Evolutionary conservation across 2,797 vertebrate species (phyloP).

Genomic region (Onychomys arenicola): DNA sequence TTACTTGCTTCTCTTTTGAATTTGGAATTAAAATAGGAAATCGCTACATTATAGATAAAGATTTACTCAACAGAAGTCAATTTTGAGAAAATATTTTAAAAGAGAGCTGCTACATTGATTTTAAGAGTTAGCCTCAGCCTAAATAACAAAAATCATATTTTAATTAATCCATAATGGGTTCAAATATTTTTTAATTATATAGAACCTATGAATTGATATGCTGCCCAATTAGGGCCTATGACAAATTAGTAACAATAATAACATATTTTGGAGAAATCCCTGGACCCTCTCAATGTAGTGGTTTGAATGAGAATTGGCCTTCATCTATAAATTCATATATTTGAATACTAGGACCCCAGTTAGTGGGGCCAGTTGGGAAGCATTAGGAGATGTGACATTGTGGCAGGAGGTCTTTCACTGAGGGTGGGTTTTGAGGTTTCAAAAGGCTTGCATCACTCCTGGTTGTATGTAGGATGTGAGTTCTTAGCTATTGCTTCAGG

Average conservation of each 20-base stretch:
- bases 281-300: background rate
- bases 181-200: conserved; percentile 28
- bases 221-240: background rate
- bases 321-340: background rate
- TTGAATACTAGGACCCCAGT: background rate
- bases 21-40: conserved; percentile 51
- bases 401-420: no score
- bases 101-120: background rate
- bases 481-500: background rate
- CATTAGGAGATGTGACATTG: background rate
- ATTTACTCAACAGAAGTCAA: background rate
- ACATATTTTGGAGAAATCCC: conserved; percentile 13
- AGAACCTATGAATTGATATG: background rate
- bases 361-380: no score
- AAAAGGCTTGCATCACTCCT: no score
- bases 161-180: background rate
- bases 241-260: conserved; percentile 50
- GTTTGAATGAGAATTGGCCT: background rate
- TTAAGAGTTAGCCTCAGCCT: conserved; percentile 38
- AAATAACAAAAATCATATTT: conserved; percentile 42
- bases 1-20: conserved; percentile 29
- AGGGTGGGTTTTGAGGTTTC: background rate
- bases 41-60: background rate
- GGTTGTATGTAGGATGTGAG: background rate
- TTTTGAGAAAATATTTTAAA: conserved; percentile 50